Percentiles rank a stretch among this genome's conserved stretches.
phyloP scores from a whole-genome alignment of 1,140 invertebrate species.

The Nasonia vitripennis region DNA sequence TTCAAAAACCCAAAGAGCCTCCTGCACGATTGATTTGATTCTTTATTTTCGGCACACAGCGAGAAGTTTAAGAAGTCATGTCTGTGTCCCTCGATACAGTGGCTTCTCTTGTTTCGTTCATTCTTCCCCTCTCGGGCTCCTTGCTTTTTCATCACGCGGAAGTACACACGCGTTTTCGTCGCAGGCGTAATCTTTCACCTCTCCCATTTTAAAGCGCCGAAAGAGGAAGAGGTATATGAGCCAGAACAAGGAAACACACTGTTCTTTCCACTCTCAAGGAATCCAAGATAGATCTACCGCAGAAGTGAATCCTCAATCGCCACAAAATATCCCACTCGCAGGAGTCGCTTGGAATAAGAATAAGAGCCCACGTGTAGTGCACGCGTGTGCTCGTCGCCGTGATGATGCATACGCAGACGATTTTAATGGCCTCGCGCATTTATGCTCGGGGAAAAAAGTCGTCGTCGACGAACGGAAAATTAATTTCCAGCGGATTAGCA shows the following conservation, averaged over 20 bases:
- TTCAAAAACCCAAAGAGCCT: no score
- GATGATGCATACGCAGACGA: not conserved
- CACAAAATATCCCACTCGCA: slow-evolving; percentile 7
- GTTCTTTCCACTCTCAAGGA: not conserved
- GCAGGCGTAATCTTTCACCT: not conserved
- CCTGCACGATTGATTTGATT: no score
- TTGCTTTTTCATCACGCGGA: not conserved
- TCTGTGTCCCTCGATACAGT: not conserved
- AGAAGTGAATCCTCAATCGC: not conserved
- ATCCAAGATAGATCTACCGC: not conserved
- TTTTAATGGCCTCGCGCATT: not conserved
- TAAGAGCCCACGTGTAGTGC: not conserved
- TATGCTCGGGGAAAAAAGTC: not conserved
- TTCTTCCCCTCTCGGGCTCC: not conserved
- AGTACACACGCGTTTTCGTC: not conserved
- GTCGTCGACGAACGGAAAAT: not conserved
- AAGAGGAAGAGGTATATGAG: not conserved
- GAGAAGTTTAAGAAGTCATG: not conserved
- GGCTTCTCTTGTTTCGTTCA: not conserved
- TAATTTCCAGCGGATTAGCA: not conserved
- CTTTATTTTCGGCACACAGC: no score
- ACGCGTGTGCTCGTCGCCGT: not conserved
- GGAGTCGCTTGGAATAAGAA: slow-evolving; percentile 2
- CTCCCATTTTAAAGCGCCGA: not conserved
- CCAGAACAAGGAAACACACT: not conserved